Evolutionary conservation across 2,113 vertebrate species (phyloP), one percentile per base, ranked within the genome.

Genomic region (Notarius lentiginosus): DNA sequence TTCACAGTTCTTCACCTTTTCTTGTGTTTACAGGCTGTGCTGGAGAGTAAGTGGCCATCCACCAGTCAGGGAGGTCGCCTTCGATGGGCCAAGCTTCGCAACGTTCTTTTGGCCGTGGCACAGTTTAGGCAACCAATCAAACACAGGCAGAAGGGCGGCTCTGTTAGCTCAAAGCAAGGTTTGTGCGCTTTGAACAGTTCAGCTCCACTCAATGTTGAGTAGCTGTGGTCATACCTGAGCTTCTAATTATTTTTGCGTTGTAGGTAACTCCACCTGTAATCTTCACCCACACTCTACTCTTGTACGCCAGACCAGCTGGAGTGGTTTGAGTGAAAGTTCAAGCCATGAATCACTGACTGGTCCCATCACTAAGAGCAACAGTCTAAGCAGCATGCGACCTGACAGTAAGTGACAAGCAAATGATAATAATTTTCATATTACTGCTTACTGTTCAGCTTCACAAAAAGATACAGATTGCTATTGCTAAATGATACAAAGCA

Each of bases 31-130:
- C 93, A 99, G 98, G 98, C 97, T 0, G 97, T 99, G 68, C 93
- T 99, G 92, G 98, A 99, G 94, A 97, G 97, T 92, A 99, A 98
- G 89, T 99, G 98, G 97, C 97, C 97, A 0, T 97, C 97, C 0
- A 96, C 96, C 70, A 97, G 93, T n/a, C 96, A 97, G 56, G 95
- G 97, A 0, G 97, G 97, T 18, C 96, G 97, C 1, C 95, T 98
- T 86, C 97, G 95, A 87, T 99, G 98, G 98, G 96, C 97, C 89
- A 98, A 99, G 92, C 96, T 99, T 0, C 95, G 97, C 49, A 99
- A 99, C 22, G 97, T 98, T 15, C 92, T 99, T n/a, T 90, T 98
- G 92, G 98, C 97, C 0, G 96, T 97, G 0, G 97, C 98, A 24
- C 97, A 98, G 89, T 99, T 99, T 91, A 95, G 98, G 47, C 96